Evolutionary conservation across 2,797 vertebrate genomes (phyloP).

Genomic region (Ctenochaetus hawaiiensis): DNA sequence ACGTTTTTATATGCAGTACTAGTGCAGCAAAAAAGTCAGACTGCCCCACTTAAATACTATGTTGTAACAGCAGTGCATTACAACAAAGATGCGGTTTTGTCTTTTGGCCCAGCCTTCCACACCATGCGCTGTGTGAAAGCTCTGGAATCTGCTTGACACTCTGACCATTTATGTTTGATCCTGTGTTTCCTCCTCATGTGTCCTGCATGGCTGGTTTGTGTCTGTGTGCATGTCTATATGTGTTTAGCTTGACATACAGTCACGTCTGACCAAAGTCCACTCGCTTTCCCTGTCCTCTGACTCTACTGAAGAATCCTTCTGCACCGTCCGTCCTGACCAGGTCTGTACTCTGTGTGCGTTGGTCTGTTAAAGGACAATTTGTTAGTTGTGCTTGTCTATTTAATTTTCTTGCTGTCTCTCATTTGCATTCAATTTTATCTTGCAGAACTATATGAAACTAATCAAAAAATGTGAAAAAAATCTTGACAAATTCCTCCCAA

Average conservation of each 20-base stretch:
- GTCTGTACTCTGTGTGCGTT: constrained; percentile 74
- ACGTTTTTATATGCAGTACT: background rate
- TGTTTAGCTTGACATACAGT: constrained; percentile 84
- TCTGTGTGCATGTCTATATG: constrained; percentile 21
- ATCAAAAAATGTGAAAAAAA: background rate
- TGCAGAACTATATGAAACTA: background rate
- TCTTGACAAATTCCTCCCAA: background rate
- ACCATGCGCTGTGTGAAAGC: constrained; percentile 1
- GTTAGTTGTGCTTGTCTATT: background rate
- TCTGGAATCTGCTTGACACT: constrained; percentile 12
- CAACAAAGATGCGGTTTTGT: background rate
- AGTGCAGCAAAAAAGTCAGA: background rate
- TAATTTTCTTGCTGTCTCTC: background rate
- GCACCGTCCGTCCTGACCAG: constrained; percentile 89
- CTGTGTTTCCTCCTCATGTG: constrained; percentile 50
- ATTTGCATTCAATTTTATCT: constrained; percentile 3
- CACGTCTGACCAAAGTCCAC: constrained; percentile 90
- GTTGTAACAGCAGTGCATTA: background rate
- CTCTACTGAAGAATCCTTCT: constrained; percentile 90
- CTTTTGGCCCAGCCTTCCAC: background rate
- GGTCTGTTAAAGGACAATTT: background rate
- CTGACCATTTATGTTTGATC: constrained; percentile 16
- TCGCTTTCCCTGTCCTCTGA: constrained; percentile 91
- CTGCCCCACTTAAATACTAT: background rate
- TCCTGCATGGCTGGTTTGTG: constrained; percentile 44